phyloP scores from a whole-genome alignment of 2,797 vertebrate species.

The Eptatretus atami region DNA sequence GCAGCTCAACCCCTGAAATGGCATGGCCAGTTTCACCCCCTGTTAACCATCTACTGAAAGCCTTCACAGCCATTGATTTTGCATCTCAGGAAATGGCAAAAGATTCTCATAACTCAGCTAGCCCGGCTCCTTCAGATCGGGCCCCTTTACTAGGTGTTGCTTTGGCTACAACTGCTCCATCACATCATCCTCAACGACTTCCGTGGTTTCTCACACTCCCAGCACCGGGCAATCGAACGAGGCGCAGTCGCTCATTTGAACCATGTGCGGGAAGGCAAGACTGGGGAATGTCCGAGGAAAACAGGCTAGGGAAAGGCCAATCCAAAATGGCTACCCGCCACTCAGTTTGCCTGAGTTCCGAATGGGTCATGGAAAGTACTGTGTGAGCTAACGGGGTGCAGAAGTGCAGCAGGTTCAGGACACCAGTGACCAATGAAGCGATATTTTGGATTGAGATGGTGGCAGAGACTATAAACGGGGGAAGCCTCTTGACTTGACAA shows the following conservation, averaged over 20 bases:
- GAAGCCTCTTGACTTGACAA: too few species aligned
- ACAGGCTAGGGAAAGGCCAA: background rate
- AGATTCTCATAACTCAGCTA: too few species aligned
- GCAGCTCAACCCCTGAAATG: too few species aligned
- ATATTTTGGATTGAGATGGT: too few species aligned
- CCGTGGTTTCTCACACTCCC: background rate
- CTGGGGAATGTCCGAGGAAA: background rate
- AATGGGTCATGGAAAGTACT: slow-evolving; percentile 4
- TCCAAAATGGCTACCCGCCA: background rate
- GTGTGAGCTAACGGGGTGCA: background rate
- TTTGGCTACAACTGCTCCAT: background rate
- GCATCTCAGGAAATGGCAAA: too few species aligned
- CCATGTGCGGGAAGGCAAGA: background rate
- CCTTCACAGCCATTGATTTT: too few species aligned
- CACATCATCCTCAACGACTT: background rate
- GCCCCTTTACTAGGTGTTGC: background rate
- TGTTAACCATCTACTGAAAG: too few species aligned
- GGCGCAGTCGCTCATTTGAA: background rate
- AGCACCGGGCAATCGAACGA: background rate
- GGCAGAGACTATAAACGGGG: too few species aligned
- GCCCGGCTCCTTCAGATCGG: background rate
- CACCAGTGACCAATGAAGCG: too few species aligned
- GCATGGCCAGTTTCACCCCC: too few species aligned
- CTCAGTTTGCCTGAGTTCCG: background rate
- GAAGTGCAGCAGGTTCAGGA: too few species aligned